Evolutionary conservation across 2,113 vertebrate species (phyloP).

Genomic region (Alces alces): DNA sequence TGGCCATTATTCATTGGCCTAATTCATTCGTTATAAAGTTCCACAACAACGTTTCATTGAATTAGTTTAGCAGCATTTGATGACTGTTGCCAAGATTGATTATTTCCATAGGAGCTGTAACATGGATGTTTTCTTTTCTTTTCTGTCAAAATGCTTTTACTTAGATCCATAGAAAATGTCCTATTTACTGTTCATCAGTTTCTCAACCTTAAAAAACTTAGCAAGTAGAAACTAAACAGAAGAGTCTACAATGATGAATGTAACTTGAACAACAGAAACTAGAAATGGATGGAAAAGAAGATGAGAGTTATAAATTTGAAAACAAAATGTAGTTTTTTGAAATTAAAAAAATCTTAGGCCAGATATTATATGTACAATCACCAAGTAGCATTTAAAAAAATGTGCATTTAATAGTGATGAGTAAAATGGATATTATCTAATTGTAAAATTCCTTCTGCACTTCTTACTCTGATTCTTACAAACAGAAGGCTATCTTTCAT

Average conservation of each 20-base stretch:
- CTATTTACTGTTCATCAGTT: not conserved
- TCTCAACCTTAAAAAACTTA: not conserved
- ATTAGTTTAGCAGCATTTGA: not conserved
- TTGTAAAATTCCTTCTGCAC: not conserved
- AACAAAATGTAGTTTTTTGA: not conserved
- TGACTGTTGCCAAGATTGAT: not conserved
- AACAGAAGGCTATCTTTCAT: not conserved
- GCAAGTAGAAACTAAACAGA: not conserved
- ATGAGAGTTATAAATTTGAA: not conserved
- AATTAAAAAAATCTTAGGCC: not conserved
- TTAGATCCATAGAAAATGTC: not conserved
- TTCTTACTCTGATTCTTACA: not conserved
- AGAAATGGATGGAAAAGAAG: not conserved
- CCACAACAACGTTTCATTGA: not conserved
- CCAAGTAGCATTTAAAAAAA: not conserved
- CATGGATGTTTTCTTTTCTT: not conserved
- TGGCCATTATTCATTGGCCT: not conserved
- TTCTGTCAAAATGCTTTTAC: not conserved
- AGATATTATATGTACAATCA: not conserved
- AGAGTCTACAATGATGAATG: not conserved
- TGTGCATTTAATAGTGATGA: not conserved
- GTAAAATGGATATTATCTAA: not conserved
- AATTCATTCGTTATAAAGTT: not conserved
- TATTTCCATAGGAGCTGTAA: not conserved
- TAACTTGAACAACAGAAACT: not conserved